A percentile compares a stretch with the other conserved stretches of the same genome.
Evolutionary conservation across 2,888 invertebrate genomes (phyloP).

Genomic region (Galerucella pusilla): DNA sequence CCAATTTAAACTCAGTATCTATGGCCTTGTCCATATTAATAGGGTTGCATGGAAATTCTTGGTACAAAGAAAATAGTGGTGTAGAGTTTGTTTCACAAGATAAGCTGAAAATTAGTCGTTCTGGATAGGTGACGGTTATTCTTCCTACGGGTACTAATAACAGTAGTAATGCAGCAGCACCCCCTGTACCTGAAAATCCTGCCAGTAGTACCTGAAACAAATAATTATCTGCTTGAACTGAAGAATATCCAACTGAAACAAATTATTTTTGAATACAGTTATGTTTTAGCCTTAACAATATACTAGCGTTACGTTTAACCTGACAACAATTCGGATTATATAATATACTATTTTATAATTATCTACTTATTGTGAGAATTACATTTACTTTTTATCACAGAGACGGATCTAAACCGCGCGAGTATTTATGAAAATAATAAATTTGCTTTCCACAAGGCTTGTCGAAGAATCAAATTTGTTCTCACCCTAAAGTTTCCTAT

Average conservation of each 20-base stretch:
- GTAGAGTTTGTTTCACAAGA: slow-evolving; percentile 64
- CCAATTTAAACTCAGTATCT: slow-evolving; percentile 66
- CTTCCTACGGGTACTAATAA: slow-evolving; percentile 79
- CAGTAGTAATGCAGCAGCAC: slow-evolving; percentile 74
- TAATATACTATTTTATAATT: background rate
- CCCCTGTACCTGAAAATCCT: slow-evolving; percentile 75
- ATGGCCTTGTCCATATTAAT: slow-evolving; percentile 54
- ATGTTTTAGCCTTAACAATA: background rate
- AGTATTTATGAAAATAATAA: background rate
- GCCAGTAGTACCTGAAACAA: slow-evolving; percentile 73
- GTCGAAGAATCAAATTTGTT: background rate
- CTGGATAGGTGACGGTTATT: slow-evolving; percentile 74
- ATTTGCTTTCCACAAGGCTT: background rate
- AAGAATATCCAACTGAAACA: background rate
- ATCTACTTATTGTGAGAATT: background rate
- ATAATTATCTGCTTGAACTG: background rate
- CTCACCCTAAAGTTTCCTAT: slow-evolving; percentile 83
- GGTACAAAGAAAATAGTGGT: slow-evolving; percentile 62
- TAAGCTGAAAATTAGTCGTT: slow-evolving; percentile 70
- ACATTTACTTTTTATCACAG: background rate
- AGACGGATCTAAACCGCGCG: background rate
- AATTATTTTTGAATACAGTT: slow-evolving; percentile 2
- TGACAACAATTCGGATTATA: slow-evolving; percentile 4
- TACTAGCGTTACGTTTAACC: background rate
- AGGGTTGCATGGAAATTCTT: slow-evolving; percentile 68